Conservation (phyloP, 1,140 invertebrate genomes). For the Caenorhabditis latens region DNA sequence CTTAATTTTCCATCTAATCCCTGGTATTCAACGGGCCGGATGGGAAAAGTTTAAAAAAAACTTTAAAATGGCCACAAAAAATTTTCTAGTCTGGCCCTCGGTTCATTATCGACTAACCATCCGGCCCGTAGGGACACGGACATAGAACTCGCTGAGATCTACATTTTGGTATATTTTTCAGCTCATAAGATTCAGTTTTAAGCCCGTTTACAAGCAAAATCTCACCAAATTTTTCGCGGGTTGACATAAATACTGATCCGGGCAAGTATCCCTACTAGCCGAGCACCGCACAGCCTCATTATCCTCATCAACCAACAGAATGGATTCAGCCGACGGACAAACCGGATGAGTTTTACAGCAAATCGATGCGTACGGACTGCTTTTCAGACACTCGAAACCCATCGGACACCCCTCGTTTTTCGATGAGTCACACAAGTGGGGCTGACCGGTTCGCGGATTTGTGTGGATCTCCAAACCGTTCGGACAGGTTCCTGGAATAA, state of each 20-base stretch:
- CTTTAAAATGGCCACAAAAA: too few species aligned
- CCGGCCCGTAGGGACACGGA: too few species aligned
- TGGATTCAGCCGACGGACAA: conserved; percentile 66
- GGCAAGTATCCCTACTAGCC: conserved; percentile 60
- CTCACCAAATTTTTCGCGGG: conserved; percentile 64
- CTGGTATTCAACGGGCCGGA: too few species aligned
- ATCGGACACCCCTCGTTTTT: conserved; percentile 68
- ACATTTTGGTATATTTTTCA: too few species aligned
- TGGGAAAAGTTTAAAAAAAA: too few species aligned
- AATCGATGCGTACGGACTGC: conserved; percentile 62
- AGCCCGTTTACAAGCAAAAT: not conserved
- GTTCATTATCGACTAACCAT: too few species aligned
- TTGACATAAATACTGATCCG: conserved; percentile 66
- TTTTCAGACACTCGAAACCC: conserved; percentile 68
- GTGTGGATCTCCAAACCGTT: conserved; percentile 57
- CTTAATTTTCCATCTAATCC: too few species aligned
- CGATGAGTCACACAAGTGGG: conserved; percentile 64
- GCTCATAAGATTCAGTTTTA: too few species aligned
- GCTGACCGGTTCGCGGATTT: conserved; percentile 64
- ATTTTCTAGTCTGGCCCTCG: too few species aligned
- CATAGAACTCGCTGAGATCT: too few species aligned
- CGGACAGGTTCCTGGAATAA: conserved; percentile 66
- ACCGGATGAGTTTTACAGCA: conserved; percentile 66
- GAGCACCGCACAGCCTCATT: conserved; percentile 59
- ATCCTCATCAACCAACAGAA: conserved; percentile 52